phyloP scores from a whole-genome alignment of 2,797 vertebrate species.

The Epinephelus malabaricus region DNA sequence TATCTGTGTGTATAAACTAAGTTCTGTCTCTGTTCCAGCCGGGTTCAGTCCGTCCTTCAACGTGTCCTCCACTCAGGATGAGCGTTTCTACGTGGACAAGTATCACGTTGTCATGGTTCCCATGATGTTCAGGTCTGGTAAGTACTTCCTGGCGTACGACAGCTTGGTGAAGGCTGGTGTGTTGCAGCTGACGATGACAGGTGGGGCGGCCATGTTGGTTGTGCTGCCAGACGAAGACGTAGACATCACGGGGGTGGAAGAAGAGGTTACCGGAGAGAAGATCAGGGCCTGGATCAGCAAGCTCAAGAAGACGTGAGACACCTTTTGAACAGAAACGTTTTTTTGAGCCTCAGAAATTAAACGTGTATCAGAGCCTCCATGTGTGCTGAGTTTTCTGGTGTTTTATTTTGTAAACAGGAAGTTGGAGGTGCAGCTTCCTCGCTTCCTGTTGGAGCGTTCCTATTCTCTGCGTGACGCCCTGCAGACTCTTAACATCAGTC shows the following conservation, averaged over 20 bases:
- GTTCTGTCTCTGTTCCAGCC: slow-evolving; percentile 74
- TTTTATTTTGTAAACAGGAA: slow-evolving; percentile 73
- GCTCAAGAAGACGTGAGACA: slow-evolving; percentile 89
- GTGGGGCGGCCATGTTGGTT: slow-evolving; percentile 89
- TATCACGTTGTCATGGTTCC: slow-evolving; percentile 88
- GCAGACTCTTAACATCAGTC: slow-evolving; percentile 64
- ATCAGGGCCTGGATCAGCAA: slow-evolving; percentile 88
- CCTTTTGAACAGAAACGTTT: no score
- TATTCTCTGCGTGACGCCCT: slow-evolving; percentile 74
- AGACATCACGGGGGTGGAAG: slow-evolving; percentile 89
- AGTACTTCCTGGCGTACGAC: slow-evolving; percentile 89
- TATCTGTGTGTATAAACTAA: slow-evolving; percentile 3
- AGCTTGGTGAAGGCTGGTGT: slow-evolving; percentile 85
- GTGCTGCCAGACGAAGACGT: slow-evolving; percentile 88
- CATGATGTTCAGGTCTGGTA: slow-evolving; percentile 91
- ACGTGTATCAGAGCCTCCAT: no score
- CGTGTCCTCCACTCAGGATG: slow-evolving; percentile 80
- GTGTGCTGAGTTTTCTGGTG: not conserved
- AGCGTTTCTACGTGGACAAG: slow-evolving; percentile 90
- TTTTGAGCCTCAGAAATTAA: no score
- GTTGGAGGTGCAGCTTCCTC: slow-evolving; percentile 86
- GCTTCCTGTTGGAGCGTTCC: slow-evolving; percentile 77
- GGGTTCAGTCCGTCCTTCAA: slow-evolving; percentile 89
- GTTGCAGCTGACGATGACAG: slow-evolving; percentile 89
- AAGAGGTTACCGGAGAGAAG: slow-evolving; percentile 85